Percentiles rank a stretch among this genome's conserved stretches.
phyloP scores from a whole-genome alignment of 2,888 invertebrate genomes.

The Neelides folsomi region DNA sequence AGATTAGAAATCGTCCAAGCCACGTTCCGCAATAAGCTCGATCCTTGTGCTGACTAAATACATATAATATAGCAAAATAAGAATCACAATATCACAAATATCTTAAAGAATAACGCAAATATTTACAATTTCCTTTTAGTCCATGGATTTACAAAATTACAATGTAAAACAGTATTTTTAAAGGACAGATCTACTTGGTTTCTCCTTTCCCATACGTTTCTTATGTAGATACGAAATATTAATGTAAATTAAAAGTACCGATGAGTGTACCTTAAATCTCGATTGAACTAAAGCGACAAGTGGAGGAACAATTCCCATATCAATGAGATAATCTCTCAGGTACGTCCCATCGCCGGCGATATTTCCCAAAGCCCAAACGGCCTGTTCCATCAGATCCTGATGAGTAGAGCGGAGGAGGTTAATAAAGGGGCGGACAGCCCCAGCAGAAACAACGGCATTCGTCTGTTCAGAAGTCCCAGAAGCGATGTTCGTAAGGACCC shows the following conservation, averaged over 20 bases:
- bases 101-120: no score
- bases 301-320: constrained; percentile 54
- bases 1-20: constrained; percentile 90
- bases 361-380: constrained; percentile 97
- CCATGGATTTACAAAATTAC: no score
- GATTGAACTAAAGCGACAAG: constrained; percentile 54
- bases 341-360: constrained; percentile 80
- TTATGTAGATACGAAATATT: no score
- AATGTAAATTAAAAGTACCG: background rate
- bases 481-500: constrained; percentile 95
- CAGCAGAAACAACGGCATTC: constrained; percentile 64
- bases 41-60: constrained; percentile 8
- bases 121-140: no score
- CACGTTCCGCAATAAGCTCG: constrained; percentile 59
- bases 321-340: constrained; percentile 68
- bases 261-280: constrained; percentile 43
- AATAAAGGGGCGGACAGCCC: constrained; percentile 74
- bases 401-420: constrained; percentile 53
- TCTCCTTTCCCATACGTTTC: no score
- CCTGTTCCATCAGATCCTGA: constrained; percentile 68
- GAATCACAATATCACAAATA: no score
- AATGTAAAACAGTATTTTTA: no score
- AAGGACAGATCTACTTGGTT: background rate
- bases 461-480: constrained; percentile 89
- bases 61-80: no score